These are phyloP conservation scores for Hippoglossus stenolepis DNA, from an alignment of 2,113 vertebrate genomes.

Conservation along the genomic window DNA sequence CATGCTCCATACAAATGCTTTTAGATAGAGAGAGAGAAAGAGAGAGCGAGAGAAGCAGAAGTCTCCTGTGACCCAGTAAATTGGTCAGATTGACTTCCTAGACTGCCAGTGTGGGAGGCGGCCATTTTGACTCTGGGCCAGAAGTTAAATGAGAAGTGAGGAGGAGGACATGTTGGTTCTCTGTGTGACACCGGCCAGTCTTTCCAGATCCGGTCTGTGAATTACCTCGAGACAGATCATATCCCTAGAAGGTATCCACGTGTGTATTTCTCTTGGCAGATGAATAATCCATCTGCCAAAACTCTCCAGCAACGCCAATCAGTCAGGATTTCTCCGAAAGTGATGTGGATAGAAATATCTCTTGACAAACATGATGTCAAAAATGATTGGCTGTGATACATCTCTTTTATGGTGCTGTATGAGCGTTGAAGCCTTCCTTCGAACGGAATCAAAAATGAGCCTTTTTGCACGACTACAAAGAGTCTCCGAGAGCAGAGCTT, in stretches of 20 bases:
- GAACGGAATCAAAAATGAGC: constrained; percentile 4
- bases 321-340: constrained; percentile 19
- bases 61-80: constrained; percentile 75
- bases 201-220: constrained; percentile 44
- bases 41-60: constrained; percentile 56
- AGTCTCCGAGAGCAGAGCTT: constrained; percentile 22
- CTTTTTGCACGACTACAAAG: constrained; percentile 48
- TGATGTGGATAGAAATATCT: constrained; percentile 19
- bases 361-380: constrained; percentile 37
- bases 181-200: constrained; percentile 54
- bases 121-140: constrained; percentile 77
- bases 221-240: constrained; percentile 32
- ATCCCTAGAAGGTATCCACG: constrained; percentile 5
- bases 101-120: constrained; percentile 59
- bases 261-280: constrained; percentile 6
- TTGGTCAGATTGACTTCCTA: constrained; percentile 74
- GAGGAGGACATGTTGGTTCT: constrained; percentile 70
- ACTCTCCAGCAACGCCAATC: constrained; percentile 7
- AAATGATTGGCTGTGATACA: constrained; percentile 19
- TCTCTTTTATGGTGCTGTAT: constrained; percentile 22
- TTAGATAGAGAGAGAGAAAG: constrained; percentile 3
- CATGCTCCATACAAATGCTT: constrained; percentile 59
- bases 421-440: constrained; percentile 9
- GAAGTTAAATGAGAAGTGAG: constrained; percentile 68
- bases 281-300: constrained; percentile 22